Base-by-base conservation (phyloP, 2,797 vertebrate genomes). In the Rhinophrynus dorsalis region DNA sequence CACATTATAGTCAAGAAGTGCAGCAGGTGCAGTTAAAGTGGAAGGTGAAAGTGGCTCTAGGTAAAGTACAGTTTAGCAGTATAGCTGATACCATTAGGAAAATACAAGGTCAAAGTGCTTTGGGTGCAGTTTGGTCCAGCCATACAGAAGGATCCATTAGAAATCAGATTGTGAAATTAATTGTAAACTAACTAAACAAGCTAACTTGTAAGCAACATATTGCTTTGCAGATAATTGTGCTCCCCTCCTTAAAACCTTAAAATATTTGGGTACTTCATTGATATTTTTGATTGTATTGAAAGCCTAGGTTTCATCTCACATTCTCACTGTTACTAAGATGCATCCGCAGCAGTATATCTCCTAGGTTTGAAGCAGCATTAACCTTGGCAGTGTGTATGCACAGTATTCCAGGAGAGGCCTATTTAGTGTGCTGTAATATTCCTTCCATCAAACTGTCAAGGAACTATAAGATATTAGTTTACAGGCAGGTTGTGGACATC, bases 341-440 rank as follows among this genome's bases (percentile, higher is more conserved):
- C 60, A 51, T 48, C 27, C 17, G 30, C 29, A 20, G 54, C 61
- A 52, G 44, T 24, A 45, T 59, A 26, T 65, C 54, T 59, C 52
- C 18, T 17, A 40, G 44, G 52, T 15, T 60, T 33, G 40, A 12
- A 18, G 42, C 6, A 51, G 54, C 61, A 72, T 59, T 72, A 73
- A 73, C 69, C 69, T 73, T 73, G 69, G 69, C 62, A 59, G 24
- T 30, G 21, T 33, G 44, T 73, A 33, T 59, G 69, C 40, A 45
- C 27, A 32, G 27, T 44, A 72, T 58, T 72, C 66, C 62, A 63
- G 29, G 27, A 74, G 66, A 68, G 45, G 59, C 51, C 27, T 51
- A 55, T 68, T 68, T 63, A 44, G 57, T 27, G 29, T 13, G 35
- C 48, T 59, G 18, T 38, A 68, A 81, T 55, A 38, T 54, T 23